Evolutionary conservation across 2,888 invertebrate genomes (phyloP), one percentile per base, ranked within the genome.

Genomic region (Xestia sexstrigata): DNA sequence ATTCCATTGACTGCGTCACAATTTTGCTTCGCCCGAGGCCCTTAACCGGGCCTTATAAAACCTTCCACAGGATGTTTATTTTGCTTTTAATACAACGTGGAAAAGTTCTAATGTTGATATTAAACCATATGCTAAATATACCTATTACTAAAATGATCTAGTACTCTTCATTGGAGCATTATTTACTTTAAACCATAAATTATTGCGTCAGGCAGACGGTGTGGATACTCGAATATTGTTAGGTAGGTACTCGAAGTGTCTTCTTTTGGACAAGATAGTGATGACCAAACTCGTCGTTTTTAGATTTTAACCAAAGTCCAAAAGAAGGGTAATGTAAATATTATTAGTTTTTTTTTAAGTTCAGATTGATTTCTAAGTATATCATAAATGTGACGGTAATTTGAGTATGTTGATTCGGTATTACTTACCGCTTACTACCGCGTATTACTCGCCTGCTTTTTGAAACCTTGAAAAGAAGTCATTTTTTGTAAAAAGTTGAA

Each of bases 161-260:
- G 68, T 75, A 60, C 47, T 69, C 76, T 76, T 70, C 60, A 75
- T 45, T 72, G 52, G 71, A 73, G 58, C 47, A 39, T 62, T 82
- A 26, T 76, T 72, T 85, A 42, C 70, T 75, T 63, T 26, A 20
- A 70, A 26, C 45, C 15, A 49, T 45, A 42, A 35, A 42, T 42
- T 9, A 82, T 82, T 81, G 58, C 83, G 83, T 83, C 73, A 85
- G 30, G 26, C 60, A 67, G 13, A 20, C 39, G 2, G 35, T 39
- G 68, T 63, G 0, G 17, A 17, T 52, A 72, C 69, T 78, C 47
- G 20, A 47, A 23, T 71, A 78, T 70, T 49, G 62, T 49, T 60
- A 49, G 65, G 45, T 60, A 30, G n/a, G 63, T 47, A 55, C 66
- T 80, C 42, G 23, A 70, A 55, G 58, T 15, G 17, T 42, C 26